Evolutionary conservation across 2,888 invertebrate species (phyloP).

Genomic region (Lycaena phlaeas): DNA sequence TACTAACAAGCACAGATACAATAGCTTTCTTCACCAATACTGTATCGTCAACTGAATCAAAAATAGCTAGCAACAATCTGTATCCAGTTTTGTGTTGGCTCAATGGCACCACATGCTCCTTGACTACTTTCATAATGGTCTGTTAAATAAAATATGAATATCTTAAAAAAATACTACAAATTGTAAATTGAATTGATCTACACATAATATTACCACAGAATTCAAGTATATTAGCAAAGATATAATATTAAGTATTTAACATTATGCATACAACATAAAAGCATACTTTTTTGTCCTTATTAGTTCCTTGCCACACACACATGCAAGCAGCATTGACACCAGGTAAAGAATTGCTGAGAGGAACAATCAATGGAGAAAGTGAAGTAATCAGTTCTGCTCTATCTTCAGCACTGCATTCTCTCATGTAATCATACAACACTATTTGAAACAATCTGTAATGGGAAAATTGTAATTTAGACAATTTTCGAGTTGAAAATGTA

Average conservation of each 20-base stretch:
- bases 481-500: too few species aligned
- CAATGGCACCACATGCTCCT: conserved; percentile 85
- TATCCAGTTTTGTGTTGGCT: conserved; percentile 92
- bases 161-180: too few species aligned
- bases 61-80: conserved; percentile 83
- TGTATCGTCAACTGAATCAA: conserved; percentile 95
- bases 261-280: too few species aligned
- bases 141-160: conserved; percentile 47
- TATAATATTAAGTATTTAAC: too few species aligned
- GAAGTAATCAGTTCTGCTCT: conserved; percentile 82
- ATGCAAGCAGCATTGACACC: conserved; percentile 86
- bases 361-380: conserved; percentile 77
- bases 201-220: too few species aligned
- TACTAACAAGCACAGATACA: conserved; percentile 78
- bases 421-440: conserved; percentile 85
- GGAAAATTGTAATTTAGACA: background rate
- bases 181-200: too few species aligned
- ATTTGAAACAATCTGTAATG: conserved; percentile 80
- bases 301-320: conserved; percentile 90
- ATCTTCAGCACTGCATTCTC: conserved; percentile 79
- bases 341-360: conserved; percentile 81
- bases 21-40: conserved; percentile 89
- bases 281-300: conserved; percentile 83
- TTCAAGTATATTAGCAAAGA: too few species aligned
- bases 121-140: conserved; percentile 89